phyloP scores from a whole-genome alignment of 2,797 vertebrate species.

The Lepilemur ruficaudatus region DNA sequence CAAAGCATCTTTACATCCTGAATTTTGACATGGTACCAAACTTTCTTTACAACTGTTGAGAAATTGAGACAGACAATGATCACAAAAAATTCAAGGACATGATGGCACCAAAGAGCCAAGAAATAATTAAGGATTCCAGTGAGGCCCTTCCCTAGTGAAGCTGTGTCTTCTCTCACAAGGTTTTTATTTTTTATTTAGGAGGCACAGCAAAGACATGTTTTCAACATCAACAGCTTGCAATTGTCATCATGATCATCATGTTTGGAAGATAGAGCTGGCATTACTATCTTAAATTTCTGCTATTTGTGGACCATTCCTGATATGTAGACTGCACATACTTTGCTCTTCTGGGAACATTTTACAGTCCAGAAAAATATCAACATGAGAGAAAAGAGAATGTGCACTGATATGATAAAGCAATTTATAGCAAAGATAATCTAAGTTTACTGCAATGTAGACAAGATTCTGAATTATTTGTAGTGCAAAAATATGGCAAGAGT shows the following conservation, averaged over 20 bases:
- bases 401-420: background rate
- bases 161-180: background rate
- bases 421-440: constrained; percentile 12
- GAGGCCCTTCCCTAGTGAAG: background rate
- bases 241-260: background rate
- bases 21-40: background rate
- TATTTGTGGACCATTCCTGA: background rate
- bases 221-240: background rate
- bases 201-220: background rate
- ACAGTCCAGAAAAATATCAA: background rate
- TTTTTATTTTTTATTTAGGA: background rate
- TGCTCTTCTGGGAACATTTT: background rate
- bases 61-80: background rate
- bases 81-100: background rate
- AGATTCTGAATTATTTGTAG: constrained; percentile 10
- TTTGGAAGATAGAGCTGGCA: background rate
- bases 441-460: constrained; percentile 16
- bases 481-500: background rate
- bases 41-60: background rate
- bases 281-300: background rate
- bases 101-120: background rate
- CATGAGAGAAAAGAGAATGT: background rate
- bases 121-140: background rate
- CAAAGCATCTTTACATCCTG: background rate
- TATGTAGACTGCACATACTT: background rate